Base-by-base conservation (phyloP, 2,888 invertebrate genomes). In the Reticulitermes lucifugus region DNA sequence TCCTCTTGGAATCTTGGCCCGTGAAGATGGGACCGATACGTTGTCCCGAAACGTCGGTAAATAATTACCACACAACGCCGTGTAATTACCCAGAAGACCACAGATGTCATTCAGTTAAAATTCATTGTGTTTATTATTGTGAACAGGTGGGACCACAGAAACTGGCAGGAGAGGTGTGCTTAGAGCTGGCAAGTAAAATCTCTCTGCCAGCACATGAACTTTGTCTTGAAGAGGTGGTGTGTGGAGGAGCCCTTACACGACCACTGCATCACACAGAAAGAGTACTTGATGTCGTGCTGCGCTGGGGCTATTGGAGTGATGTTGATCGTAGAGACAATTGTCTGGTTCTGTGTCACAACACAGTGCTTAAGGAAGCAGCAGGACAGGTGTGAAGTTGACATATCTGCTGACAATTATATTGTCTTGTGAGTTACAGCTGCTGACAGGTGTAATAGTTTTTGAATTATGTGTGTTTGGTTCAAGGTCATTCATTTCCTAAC, bases 291-390 rank as follows among this genome's bases (percentile, higher is more conserved):
- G 93, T 94, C 0, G 95, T 96, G 0, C 91, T 96, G 0, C 93
- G 95, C 83, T 98, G 98, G 98, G 95, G 96, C 1, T 95, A 96
- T 89, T 98, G 98, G 98, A 95, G 96, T 83, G 95, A 96, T 86
- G 94, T 94, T n/a, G 97, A 97, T 90, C 92, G 97, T 60, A 96
- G 95, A 89, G 94, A 96, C 88, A 98, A 97, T 90, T 95, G 95
- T 89, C 92, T 98, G 70, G 92, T 96, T 29, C 91, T 98, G 18
- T 93, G 92, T 87, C 89, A 89, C 43, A 91, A 91, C 85, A 89
- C 88, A 10, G 85, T 91, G 14, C 90, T 91, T 87, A 89, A 89
- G 81, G 91, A 91, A 85, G 90, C 92, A 60, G 87, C 89, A 55
- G 90, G 90, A 71, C 87, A 91, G 89, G 55, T 55, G 14, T 55